Percentiles rank a stretch among this genome's conserved stretches.
phyloP scores from a whole-genome alignment of 1,140 invertebrate genomes.

The Pararge aegeria region DNA sequence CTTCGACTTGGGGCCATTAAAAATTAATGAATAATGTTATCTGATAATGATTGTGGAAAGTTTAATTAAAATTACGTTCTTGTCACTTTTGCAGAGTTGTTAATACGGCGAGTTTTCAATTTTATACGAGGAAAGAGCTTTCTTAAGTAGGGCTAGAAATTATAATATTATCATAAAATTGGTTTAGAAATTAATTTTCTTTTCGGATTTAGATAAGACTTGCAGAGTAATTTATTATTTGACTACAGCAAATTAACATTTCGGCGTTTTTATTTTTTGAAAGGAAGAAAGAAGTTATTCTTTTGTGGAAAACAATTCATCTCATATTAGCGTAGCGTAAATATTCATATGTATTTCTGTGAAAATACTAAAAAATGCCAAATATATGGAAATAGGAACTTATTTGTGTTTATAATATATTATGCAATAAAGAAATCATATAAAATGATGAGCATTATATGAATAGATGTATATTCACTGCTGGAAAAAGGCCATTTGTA shows the following conservation, averaged over 20 bases:
- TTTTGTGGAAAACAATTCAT: no score
- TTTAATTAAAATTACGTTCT: slow-evolving; percentile 76
- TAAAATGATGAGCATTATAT: no score
- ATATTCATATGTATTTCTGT: no score
- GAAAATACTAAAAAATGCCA: no score
- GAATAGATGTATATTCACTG: no score
- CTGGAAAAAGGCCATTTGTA: no score
- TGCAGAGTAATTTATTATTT: background rate
- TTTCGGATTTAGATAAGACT: background rate
- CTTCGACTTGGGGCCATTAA: slow-evolving; percentile 69
- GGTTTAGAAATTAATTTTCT: slow-evolving; percentile 8
- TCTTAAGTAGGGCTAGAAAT: slow-evolving; percentile 13
- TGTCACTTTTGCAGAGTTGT: slow-evolving; percentile 60
- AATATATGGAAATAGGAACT: no score
- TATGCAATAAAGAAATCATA: no score
- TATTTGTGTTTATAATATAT: no score
- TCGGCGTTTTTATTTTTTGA: slow-evolving; percentile 39
- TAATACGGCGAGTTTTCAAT: slow-evolving; percentile 51
- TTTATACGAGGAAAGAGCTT: slow-evolving; percentile 16
- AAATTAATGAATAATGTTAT: slow-evolving; percentile 79
- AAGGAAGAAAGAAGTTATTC: no score
- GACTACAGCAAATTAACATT: slow-evolving; percentile 20
- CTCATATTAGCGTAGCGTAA: no score
- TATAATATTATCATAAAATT: slow-evolving; percentile 13
- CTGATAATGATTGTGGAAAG: slow-evolving; percentile 74